Evolutionary conservation across 2,113 vertebrate genomes (phyloP), one percentile per base, ranked within the genome.

Genomic region (Colinus virginianus): DNA sequence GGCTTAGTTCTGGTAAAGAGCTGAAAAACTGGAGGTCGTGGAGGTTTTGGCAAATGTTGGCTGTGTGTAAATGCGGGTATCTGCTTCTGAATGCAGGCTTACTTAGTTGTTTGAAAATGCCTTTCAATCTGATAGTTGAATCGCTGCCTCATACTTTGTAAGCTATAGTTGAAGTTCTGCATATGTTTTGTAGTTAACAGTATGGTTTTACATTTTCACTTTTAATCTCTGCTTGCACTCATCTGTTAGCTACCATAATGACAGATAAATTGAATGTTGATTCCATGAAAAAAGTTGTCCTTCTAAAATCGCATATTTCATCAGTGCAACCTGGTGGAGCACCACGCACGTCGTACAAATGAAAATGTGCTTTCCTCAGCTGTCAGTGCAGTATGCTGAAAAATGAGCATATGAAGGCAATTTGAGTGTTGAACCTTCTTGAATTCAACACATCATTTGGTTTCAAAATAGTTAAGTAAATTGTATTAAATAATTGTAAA

Each of bases 381-480:
- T 90, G 76, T 85, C 84, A 75, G 74, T 30, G 84, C 78, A 78
- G 59, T 49, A 30, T 64, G 81, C 91, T 89, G 88, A 95, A 90
- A 94, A 95, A 83, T 80, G 72, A 96, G 82, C 81, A 63, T 68
- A 59, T 95, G 80, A 87, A 66, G 46, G 72, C 70, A 95, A 55
- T 96, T 94, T 88, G 78, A 93, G 71, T 93, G 84, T 93, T 78
- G 78, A 94, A 94, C 70, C 82, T 95, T 93, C 85, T 95, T 96
- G 81, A 82, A 85, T 96, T 94, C 94, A 95, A 69, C 56, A 95
- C 94, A 71, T 96, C 83, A 88, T 90, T 97, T 95, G 92, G 86
- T 96, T 97, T 97, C 92, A 95, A 94, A 96, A 96, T 94, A 91
- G 95, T 97, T 96, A 97, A 97, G 87, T 94, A 95, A 93, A 91